Percentiles rank a stretch among this genome's conserved stretches.
phyloP scores from a whole-genome alignment of 2,797 vertebrate genomes.

The Sebastes miniatus region DNA sequence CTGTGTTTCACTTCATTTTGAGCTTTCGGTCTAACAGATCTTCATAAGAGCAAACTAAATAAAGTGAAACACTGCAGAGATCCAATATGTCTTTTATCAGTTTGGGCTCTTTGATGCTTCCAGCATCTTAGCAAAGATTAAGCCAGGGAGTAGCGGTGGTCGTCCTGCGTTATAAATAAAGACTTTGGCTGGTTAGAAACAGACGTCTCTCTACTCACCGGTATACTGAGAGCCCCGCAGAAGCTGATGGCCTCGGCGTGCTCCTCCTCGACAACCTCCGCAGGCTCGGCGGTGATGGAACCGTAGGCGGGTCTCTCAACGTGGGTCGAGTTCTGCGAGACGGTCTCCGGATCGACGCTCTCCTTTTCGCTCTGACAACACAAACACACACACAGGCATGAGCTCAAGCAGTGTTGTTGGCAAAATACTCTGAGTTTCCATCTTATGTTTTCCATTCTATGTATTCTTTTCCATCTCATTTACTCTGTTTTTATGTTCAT shows the following conservation, averaged over 20 bases:
- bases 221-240: conserved; percentile 87
- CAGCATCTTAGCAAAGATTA: neutral
- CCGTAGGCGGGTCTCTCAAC: conserved; percentile 43
- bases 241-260: conserved; percentile 91
- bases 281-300: conserved; percentile 1
- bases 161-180: neutral
- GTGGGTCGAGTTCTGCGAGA: conserved; percentile 54
- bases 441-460: neutral
- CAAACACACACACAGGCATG: neutral
- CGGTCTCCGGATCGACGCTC: conserved; percentile 67
- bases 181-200: neutral
- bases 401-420: neutral
- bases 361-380: conserved; percentile 56
- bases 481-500: neutral
- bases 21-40: neutral
- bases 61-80: neutral
- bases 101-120: neutral
- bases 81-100: neutral
- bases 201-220: conserved; percentile 81
- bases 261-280: conserved; percentile 52
- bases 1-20: neutral
- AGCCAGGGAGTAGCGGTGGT: neutral
- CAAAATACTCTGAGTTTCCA: neutral
- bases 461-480: neutral
- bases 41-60: neutral